Conservation (phyloP, 53 echinoderm and acorn worm genomes). For the Holothuria scabra region DNA sequence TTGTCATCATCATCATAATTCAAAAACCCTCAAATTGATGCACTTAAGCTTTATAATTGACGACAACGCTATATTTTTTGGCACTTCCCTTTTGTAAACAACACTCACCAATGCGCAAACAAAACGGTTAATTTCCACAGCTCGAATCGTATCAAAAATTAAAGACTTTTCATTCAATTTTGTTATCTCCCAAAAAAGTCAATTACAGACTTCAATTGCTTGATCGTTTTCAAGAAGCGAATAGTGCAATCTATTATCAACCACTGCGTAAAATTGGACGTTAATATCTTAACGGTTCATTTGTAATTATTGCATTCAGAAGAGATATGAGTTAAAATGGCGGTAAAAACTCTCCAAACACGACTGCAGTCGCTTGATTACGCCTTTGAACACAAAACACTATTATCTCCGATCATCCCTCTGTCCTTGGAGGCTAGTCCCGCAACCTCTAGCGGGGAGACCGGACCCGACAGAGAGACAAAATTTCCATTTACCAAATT, state of each 20-base stretch:
- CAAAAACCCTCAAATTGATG: conserved; percentile 23
- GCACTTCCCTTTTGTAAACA: conserved; percentile 41
- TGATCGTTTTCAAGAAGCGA: conserved; percentile 31
- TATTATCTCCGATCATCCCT: conserved; percentile 37
- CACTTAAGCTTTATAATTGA: conserved; percentile 41
- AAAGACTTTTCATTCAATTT: conserved; percentile 39
- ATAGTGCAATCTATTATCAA: conserved; percentile 39
- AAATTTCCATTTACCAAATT: conserved; percentile 46
- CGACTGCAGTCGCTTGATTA: conserved; percentile 27
- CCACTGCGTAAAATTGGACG: conserved; percentile 45
- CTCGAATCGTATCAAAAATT: conserved; percentile 29
- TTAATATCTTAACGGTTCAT: conserved; percentile 44
- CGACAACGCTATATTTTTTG: conserved; percentile 7
- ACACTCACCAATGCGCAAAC: conserved; percentile 38
- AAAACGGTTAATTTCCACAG: conserved; percentile 42
- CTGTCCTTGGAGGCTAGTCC: conserved; percentile 20
- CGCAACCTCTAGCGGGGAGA: conserved; percentile 33
- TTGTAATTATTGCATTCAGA: conserved; percentile 7
- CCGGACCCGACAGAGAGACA: conserved; percentile 18
- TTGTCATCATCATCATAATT: conserved; percentile 31
- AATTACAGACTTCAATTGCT: conserved; percentile 41
- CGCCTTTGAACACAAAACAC: conserved; percentile 42
- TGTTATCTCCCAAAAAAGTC: conserved; percentile 35
- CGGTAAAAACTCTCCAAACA: conserved; percentile 43
- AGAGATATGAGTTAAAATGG: conserved; percentile 12